These are phyloP conservation scores for Drosophila putrida DNA, from an alignment of 2,888 invertebrate genomes.

Conservation along the genomic window DNA sequence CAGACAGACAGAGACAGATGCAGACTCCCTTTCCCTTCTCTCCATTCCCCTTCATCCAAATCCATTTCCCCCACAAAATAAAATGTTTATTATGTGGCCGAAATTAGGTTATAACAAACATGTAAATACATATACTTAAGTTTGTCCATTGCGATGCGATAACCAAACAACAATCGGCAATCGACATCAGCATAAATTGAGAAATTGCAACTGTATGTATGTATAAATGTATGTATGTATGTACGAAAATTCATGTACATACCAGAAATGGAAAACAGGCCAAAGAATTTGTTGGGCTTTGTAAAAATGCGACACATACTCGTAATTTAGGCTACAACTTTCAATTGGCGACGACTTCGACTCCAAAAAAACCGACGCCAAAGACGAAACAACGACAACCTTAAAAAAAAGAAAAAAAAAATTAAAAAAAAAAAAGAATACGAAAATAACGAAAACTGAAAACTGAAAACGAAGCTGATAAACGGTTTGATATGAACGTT, in stretches of 20 bases:
- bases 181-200: conserved; percentile 28
- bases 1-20: neutral
- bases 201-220: conserved; percentile 6
- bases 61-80: no score
- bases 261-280: conserved; percentile 34
- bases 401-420: conserved; percentile 7
- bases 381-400: conserved; percentile 8
- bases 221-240: neutral
- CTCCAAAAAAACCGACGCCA: conserved; percentile 7
- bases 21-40: neutral
- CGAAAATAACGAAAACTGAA: conserved; percentile 19
- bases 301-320: conserved; percentile 32
- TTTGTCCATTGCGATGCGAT: conserved; percentile 16
- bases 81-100: neutral
- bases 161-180: conserved; percentile 29
- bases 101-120: conserved; percentile 43
- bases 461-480: conserved; percentile 63
- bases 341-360: conserved; percentile 55
- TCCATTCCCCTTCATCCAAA: neutral
- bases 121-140: conserved; percentile 5
- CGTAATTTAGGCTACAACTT: conserved; percentile 72
- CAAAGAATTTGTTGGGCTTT: conserved; percentile 47
- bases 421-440: neutral
- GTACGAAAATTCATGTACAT: neutral
- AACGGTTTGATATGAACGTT: conserved; percentile 53